Conservation (phyloP, 2,888 invertebrate species). For the Halictus quadricinctus region DNA sequence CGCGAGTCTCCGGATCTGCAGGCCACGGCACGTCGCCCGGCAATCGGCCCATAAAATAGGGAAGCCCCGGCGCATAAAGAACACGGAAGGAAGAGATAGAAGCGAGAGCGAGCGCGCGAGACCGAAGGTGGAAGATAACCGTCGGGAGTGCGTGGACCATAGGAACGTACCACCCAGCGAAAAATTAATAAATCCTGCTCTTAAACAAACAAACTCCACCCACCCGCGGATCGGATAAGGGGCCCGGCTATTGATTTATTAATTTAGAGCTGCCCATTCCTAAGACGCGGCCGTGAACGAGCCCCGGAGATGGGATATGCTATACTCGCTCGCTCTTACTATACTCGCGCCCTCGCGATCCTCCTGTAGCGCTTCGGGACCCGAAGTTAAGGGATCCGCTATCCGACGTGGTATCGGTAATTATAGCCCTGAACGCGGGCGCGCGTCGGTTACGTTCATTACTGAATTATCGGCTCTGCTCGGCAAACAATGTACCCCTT, state of each 20-base stretch:
- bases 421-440: slow-evolving; percentile 80
- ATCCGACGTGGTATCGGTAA: slow-evolving; percentile 82
- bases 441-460: slow-evolving; percentile 82
- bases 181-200: slow-evolving; percentile 82
- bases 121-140: slow-evolving; percentile 58
- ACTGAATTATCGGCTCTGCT: slow-evolving; percentile 81
- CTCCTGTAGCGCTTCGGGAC: slow-evolving; percentile 73
- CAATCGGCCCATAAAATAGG: slow-evolving; percentile 53
- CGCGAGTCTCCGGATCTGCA: neutral
- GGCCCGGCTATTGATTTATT: slow-evolving; percentile 80
- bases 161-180: slow-evolving; percentile 79
- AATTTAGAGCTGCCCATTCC: slow-evolving; percentile 82
- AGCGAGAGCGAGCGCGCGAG: slow-evolving; percentile 44
- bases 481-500: slow-evolving; percentile 79
- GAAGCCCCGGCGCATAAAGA: slow-evolving; percentile 60
- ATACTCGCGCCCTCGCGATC: slow-evolving; percentile 63
- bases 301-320: slow-evolving; percentile 56
- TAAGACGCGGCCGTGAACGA: slow-evolving; percentile 70
- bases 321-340: slow-evolving; percentile 58
- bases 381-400: slow-evolving; percentile 80
- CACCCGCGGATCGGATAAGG: slow-evolving; percentile 81
- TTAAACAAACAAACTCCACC: slow-evolving; percentile 82
- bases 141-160: slow-evolving; percentile 55
- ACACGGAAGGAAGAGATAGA: slow-evolving; percentile 65
- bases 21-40: slow-evolving; percentile 13